Conservation (phyloP, 2,113 vertebrate genomes). For the Spilogale gracilis region DNA sequence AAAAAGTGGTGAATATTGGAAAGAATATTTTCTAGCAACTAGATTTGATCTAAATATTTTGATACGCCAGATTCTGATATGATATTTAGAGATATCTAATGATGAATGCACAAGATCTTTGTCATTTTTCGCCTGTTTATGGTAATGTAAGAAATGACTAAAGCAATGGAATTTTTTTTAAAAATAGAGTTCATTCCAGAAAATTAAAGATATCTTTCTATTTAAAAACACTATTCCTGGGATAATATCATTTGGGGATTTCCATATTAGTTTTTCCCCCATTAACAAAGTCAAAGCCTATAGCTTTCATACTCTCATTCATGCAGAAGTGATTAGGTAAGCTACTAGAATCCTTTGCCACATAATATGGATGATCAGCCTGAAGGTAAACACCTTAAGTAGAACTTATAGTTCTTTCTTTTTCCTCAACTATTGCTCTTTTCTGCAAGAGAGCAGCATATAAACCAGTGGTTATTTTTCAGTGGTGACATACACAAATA, state of each 20-base stretch:
- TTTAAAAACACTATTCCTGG: constrained; percentile 12
- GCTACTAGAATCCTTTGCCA: not conserved
- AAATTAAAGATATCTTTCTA: not conserved
- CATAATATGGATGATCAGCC: not conserved
- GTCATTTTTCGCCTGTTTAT: not conserved
- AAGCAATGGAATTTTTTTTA: constrained; percentile 17
- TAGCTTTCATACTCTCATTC: not conserved
- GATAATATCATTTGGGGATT: not conserved
- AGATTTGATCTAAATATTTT: constrained; percentile 44
- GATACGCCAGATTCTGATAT: not conserved
- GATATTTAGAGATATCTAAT: constrained; percentile 33
- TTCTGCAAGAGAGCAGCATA: not conserved
- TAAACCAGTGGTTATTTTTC: not conserved
- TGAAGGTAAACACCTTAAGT: not conserved
- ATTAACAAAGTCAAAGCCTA: not conserved
- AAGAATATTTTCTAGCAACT: not conserved
- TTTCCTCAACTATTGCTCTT: not conserved
- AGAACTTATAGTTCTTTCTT: not conserved
- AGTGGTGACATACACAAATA: not conserved
- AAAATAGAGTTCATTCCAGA: constrained; percentile 31
- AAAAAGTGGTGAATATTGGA: constrained; percentile 7
- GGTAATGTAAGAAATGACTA: not conserved
- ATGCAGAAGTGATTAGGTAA: not conserved
- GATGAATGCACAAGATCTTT: not conserved
- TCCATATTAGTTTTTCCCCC: not conserved